A percentile compares a stretch with the other conserved stretches of the same genome.
Evolutionary conservation across 1,140 invertebrate species (phyloP).

Genomic region (Drosophila repletoides): DNA sequence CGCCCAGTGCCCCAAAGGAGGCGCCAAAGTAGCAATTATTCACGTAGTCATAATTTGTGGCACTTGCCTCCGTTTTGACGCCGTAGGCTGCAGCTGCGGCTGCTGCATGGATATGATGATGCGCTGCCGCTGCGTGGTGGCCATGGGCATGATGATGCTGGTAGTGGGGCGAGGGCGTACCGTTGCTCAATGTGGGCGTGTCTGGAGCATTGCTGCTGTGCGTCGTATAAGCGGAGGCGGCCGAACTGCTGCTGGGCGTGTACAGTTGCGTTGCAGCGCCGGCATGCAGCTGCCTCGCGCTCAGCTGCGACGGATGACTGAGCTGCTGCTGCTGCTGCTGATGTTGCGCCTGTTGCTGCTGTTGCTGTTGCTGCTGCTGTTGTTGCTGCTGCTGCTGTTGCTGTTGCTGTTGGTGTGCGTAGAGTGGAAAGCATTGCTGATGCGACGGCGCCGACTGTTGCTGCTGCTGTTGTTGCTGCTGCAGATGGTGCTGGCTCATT

Average conservation of each 20-base stretch:
- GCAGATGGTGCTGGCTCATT: conserved; percentile 58
- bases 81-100: conserved; percentile 67
- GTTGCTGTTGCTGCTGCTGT: conserved; percentile 24
- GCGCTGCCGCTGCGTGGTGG: conserved; percentile 71
- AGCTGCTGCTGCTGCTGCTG: conserved; percentile 45
- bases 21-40: conserved; percentile 80
- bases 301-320: conserved; percentile 56
- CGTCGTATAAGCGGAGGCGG: conserved; percentile 62
- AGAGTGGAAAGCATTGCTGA: conserved; percentile 56
- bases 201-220: conserved; percentile 54
- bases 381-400: conserved; percentile 24
- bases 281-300: conserved; percentile 55
- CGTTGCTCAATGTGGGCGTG: conserved; percentile 65
- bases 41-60: conserved; percentile 80
- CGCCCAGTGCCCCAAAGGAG: conserved; percentile 62
- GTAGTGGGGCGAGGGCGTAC: conserved; percentile 76
- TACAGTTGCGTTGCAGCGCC: conserved; percentile 50
- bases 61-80: conserved; percentile 76
- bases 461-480: conserved; percentile 80
- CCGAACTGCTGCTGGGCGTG: conserved; percentile 58
- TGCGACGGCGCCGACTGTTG: conserved; percentile 47
- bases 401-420: conserved; percentile 42
- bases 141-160: conserved; percentile 72
- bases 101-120: conserved; percentile 69
- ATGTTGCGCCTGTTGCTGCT: conserved; percentile 16